Base-by-base conservation (phyloP, 2,888 invertebrate genomes). In the Caenorhabditis japonica region DNA sequence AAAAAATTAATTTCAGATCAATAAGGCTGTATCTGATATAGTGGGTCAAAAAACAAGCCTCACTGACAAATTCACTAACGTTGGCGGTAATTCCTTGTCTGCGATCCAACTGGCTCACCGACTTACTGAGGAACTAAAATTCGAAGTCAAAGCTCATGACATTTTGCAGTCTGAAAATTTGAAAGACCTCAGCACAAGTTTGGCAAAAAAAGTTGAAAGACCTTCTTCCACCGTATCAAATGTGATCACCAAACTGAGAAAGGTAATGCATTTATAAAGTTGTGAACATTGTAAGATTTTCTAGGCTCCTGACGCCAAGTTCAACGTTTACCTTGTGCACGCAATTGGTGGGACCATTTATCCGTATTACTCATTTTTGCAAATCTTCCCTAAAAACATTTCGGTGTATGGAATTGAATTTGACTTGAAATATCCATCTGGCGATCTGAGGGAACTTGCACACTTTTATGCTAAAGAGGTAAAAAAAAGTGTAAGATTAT, bases 291-390 rank as follows among this genome's bases (percentile, higher is more conserved):
- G 10, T 10, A 47, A 3, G 4, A 27, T 10, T 4, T 41, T 53
- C 34, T 46, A 79, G 73, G 72, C 55, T 4, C 64, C 66, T 2
- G 51, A 71, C 12, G 64, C 80, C 4, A 77, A 62, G 7, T 62
- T 76, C 52, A 79, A 75, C 43, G 76, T 84, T 27, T 85, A 84
- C 41, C 62, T 81, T 15, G 79, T 83, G 27, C 85, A 85, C 52
- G 84, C 85, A 4, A 84, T 85, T 51, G 85, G 85, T n/a, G 85
- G 85, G 36, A 83, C 84, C 1, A 79, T 85, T 34, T 84, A 78
- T 44, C 83, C 85, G 12, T 85, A 83, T 49, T 85, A 82, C 58
- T 72, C 80, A n/a, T 77, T 85, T 43, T 58, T 82, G 0, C 66
- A 73, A 61, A 69, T 83, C 12, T 80, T 84, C 58, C 85, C 84